A percentile compares a stretch with the other conserved stretches of the same genome.
These are phyloP conservation scores for Geococcyx californianus DNA, from an alignment of 2,113 vertebrate genomes.

Conservation along the genomic window DNA sequence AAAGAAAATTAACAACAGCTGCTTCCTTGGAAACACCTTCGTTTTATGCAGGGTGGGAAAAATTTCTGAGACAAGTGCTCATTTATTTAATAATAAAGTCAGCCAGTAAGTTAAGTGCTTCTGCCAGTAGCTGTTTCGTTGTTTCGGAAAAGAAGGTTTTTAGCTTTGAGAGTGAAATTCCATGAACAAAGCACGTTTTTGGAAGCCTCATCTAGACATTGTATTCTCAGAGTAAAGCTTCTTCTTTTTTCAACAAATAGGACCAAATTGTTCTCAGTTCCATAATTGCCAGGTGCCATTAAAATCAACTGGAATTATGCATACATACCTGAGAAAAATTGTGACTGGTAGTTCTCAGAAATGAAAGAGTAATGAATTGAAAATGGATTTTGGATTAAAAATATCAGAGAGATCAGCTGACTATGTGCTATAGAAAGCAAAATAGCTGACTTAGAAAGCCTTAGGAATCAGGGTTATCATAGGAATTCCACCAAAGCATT, in stretches of 20 bases:
- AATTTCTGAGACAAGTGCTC: not conserved
- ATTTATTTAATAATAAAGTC: constrained; percentile 2
- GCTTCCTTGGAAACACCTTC: not conserved
- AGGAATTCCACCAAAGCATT: constrained; percentile 21
- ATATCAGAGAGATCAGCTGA: constrained; percentile 1
- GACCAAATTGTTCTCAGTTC: not conserved
- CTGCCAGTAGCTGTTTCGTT: not conserved
- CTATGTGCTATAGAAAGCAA: not conserved
- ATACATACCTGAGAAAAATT: not conserved
- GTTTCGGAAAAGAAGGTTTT: constrained; percentile 11
- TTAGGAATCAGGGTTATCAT: constrained; percentile 18
- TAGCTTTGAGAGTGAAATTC: not conserved
- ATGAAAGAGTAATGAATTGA: not conserved
- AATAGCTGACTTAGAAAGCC: constrained; percentile 34
- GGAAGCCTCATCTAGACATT: not conserved
- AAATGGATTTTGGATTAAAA: constrained; percentile 38
- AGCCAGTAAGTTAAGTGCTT: not conserved
- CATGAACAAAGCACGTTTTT: not conserved
- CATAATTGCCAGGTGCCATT: not conserved
- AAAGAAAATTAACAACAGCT: constrained; percentile 7
- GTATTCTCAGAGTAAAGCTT: not conserved
- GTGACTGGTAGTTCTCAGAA: not conserved
- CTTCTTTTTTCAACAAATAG: not conserved
- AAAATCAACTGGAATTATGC: not conserved
- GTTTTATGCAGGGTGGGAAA: not conserved